Conservation (phyloP, 2,797 vertebrate species). For the Pachyuromys duprasi region DNA sequence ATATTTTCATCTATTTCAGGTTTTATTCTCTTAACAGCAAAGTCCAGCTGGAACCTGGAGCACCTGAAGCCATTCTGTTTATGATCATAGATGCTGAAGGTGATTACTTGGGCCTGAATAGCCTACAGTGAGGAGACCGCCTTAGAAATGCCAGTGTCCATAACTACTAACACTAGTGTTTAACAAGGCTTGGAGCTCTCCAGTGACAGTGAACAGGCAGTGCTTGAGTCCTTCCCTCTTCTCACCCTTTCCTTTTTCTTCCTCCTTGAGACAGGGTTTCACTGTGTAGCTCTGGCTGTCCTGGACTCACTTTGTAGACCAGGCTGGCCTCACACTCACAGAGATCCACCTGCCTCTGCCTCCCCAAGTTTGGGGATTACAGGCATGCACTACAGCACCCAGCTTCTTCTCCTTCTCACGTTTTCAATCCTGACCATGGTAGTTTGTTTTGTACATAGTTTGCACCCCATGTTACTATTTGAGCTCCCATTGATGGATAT, state of each 20-base stretch:
- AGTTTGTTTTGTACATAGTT: neutral
- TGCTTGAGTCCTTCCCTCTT: neutral
- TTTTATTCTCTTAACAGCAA: constrained; percentile 38
- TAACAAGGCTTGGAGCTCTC: neutral
- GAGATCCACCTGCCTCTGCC: too few species aligned
- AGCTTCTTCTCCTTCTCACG: too few species aligned
- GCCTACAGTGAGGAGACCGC: neutral
- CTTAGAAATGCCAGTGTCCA: neutral
- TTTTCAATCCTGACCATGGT: neutral
- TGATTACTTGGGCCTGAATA: neutral
- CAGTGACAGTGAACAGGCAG: neutral
- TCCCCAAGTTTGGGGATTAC: too few species aligned
- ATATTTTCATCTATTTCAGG: constrained; percentile 30
- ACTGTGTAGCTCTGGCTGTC: too few species aligned
- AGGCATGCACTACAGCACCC: too few species aligned
- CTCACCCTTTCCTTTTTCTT: neutral
- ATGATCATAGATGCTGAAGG: neutral
- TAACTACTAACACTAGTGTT: constrained; percentile 15
- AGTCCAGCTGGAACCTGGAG: neutral
- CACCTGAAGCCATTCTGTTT: neutral
- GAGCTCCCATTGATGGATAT: neutral
- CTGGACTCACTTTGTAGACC: too few species aligned
- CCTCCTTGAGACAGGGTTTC: too few species aligned
- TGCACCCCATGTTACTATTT: neutral
- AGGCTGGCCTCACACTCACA: too few species aligned